phyloP scores from a whole-genome alignment of 2,797 vertebrate genomes.

The Dipus sagitta region DNA sequence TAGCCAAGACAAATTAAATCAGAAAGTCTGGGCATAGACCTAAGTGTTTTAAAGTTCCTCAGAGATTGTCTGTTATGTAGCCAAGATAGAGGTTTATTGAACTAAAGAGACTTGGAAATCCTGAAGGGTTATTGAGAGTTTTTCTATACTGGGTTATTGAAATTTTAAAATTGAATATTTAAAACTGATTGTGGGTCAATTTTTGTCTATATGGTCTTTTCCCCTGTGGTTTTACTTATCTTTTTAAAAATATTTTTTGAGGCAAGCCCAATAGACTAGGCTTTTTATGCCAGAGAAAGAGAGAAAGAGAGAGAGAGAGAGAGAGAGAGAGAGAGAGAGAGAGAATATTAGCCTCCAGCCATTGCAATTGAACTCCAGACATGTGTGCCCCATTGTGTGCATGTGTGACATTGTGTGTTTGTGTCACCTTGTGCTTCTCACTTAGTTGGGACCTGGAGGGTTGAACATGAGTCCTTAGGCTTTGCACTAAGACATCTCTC shows the following conservation, averaged over 20 bases:
- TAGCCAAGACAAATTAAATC: constrained; percentile 32
- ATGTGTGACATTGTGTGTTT: too few relatives aligned
- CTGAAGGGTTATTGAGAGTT: constrained; percentile 2
- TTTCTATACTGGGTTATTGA: neutral
- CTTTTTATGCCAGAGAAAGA: too few relatives aligned
- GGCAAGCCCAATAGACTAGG: too few relatives aligned
- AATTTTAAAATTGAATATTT: constrained; percentile 27
- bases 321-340: too few relatives aligned
- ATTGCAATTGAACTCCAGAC: too few relatives aligned
- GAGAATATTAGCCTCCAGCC: too few relatives aligned
- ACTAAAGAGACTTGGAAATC: neutral
- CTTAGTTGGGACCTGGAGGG: too few relatives aligned
- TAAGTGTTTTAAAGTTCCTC: constrained; percentile 2
- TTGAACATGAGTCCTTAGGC: too few relatives aligned
- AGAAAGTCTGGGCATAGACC: constrained; percentile 5
- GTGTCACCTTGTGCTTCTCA: too few relatives aligned
- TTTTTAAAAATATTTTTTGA: neutral
- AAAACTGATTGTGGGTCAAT: neutral
- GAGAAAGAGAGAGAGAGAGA: too few relatives aligned
- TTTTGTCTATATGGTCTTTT: neutral
- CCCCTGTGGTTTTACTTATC: neutral
- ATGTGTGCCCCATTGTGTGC: too few relatives aligned
- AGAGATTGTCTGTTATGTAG: constrained; percentile 17
- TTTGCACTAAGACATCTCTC: too few relatives aligned
- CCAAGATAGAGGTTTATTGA: constrained; percentile 6